Evolutionary conservation across 2,888 invertebrate genomes (phyloP), one percentile per base, ranked within the genome.

Genomic region (Acronicta leporina): DNA sequence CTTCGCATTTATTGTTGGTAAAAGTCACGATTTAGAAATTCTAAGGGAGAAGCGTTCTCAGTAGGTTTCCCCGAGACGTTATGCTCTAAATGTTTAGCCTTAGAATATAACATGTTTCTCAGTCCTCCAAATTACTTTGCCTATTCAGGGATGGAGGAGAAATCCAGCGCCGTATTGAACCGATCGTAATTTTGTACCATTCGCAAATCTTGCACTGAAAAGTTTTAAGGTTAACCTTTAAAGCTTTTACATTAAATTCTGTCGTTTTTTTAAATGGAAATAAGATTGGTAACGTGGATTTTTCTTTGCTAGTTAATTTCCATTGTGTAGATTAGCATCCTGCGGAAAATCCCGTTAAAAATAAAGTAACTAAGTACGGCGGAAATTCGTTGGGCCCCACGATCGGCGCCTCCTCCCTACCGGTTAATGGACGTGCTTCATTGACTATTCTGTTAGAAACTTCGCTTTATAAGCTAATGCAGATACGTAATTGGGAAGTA

Each of bases 251-350:
- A 77, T 82, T 76, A 78, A 64, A 64, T 78, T 75, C 56, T 75
- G 52, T 58, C 48, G 60, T 69, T 64, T 79, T 84, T 81, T 74
- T 79, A 79, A 83, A 84, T 78, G 80, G 70, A 79, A 84, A 80
- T 80, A 72, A 73, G 69, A 70, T 73, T 54, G 66, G 66, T 61
- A 76, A 68, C 62, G 58, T 66, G 55, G 59, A 52, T 79, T 77
- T 81, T 64, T 80, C 76, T 77, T 78, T 75, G 79, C 66, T 63
- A 80, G 79, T 77, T 81, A 78, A 85, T 86, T 87, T 85, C 81
- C 85, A 85, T 88, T 89, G 85, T 87, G 81, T 80, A 85, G 86
- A 89, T 90, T 87, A 87, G 87, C 82, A 84, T 88, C 85, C 86
- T 83, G 81, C 73, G 75, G 84, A 80, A 87, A 86, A 86, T 82